phyloP scores from a whole-genome alignment of 2,113 vertebrate genomes.

The Mandrillus leucophaeus region DNA sequence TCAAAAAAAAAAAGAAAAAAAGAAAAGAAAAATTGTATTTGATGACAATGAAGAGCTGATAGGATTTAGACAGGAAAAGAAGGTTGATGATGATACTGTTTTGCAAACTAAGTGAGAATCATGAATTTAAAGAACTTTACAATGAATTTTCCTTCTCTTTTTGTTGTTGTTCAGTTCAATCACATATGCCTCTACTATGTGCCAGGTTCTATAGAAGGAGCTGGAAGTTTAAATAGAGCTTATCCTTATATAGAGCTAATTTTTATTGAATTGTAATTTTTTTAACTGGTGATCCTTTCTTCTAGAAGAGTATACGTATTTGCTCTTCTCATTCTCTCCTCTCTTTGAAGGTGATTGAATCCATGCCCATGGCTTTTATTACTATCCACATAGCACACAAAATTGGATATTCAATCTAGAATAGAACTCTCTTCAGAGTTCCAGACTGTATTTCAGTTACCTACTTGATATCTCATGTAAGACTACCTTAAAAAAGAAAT shows the following conservation, averaged over 20 bases:
- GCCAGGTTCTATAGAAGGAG: background rate
- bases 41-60: background rate
- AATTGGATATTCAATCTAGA: background rate
- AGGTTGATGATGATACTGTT: background rate
- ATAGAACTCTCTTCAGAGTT: background rate
- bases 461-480: background rate
- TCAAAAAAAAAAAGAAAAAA: too few relatives aligned
- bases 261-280: background rate
- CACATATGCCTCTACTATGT: background rate
- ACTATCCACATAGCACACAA: background rate
- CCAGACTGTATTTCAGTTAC: background rate
- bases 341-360: background rate
- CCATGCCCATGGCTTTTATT: background rate
- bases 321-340: background rate
- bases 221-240: background rate
- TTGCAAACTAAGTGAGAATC: background rate
- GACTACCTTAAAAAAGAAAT: background rate
- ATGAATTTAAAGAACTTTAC: background rate
- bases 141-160: background rate
- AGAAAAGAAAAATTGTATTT: background rate
- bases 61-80: background rate
- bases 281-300: background rate
- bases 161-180: background rate
- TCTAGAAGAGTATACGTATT: background rate
- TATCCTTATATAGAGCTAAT: background rate